Evolutionary conservation across 2,113 vertebrate genomes (phyloP).

Genomic region (Phrynocephalus versicolor): DNA sequence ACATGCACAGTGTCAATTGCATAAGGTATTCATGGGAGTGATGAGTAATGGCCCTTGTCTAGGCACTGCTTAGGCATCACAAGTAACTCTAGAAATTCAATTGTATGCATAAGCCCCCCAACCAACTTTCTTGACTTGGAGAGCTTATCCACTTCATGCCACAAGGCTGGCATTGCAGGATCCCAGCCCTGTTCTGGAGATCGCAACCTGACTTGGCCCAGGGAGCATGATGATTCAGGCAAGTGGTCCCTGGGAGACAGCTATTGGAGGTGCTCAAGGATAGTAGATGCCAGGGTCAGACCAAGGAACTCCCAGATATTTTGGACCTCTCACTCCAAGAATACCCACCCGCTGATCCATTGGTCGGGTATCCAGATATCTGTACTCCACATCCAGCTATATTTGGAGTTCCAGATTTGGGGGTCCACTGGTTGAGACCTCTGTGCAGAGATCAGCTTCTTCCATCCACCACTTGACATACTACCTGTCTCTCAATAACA

Average conservation of each 20-base stretch:
- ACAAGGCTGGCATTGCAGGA: background rate
- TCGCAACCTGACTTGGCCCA: too few relatives aligned
- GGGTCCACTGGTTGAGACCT: background rate
- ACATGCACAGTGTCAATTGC: too few relatives aligned
- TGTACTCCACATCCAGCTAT: background rate
- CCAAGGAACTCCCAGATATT: background rate
- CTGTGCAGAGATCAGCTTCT: constrained; percentile 21
- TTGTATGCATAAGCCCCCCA: too few relatives aligned
- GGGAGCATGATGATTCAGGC: too few relatives aligned
- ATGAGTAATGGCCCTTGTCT: too few relatives aligned
- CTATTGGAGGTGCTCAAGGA: background rate
- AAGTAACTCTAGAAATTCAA: too few relatives aligned
- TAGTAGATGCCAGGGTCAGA: too few relatives aligned
- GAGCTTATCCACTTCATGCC: background rate
- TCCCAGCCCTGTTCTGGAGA: background rate
- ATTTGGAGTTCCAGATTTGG: background rate
- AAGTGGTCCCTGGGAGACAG: too few relatives aligned
- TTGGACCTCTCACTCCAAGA: background rate
- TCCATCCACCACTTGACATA: constrained; percentile 35
- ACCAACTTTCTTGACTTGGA: background rate
- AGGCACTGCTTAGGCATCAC: too few relatives aligned
- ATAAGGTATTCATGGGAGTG: too few relatives aligned
- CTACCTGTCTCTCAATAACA: background rate
- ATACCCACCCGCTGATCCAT: background rate
- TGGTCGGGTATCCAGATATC: background rate